Conservation (phyloP, 2,797 vertebrate species). For the Rachycentron canadum region DNA sequence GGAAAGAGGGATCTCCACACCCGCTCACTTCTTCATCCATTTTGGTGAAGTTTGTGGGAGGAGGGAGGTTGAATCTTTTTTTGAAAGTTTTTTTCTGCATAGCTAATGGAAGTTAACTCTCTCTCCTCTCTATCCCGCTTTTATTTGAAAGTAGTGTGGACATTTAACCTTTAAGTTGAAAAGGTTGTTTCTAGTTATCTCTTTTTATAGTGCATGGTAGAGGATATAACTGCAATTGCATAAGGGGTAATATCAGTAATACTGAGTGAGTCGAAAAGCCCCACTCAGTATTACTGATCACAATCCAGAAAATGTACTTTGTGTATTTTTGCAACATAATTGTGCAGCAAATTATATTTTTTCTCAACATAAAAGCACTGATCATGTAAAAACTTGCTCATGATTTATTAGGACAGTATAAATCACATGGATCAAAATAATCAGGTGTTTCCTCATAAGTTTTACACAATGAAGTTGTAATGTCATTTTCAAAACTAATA, state of each 20-base stretch:
- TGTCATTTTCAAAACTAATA: not conserved
- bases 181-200: not conserved
- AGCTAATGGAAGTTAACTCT: constrained; percentile 4
- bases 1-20: constrained; percentile 28
- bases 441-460: constrained; percentile 3
- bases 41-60: not conserved
- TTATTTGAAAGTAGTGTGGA: not conserved
- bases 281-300: not conserved
- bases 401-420: not conserved
- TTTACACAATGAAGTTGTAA: not conserved
- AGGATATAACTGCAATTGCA: not conserved
- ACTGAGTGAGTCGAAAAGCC: not conserved
- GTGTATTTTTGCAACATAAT: not conserved
- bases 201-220: constrained; percentile 5
- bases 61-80: constrained; percentile 17
- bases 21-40: constrained; percentile 5
- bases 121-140: not conserved
- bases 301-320: not conserved
- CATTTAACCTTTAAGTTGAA: constrained; percentile 8
- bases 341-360: not conserved
- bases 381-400: not conserved
- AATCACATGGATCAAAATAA: not conserved
- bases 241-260: not conserved
- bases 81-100: constrained; percentile 18
- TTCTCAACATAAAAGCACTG: not conserved